Evolutionary conservation across 1,140 invertebrate genomes (phyloP), one percentile per base, ranked within the genome.

Genomic region (Holcopasites calliopsidis): DNA sequence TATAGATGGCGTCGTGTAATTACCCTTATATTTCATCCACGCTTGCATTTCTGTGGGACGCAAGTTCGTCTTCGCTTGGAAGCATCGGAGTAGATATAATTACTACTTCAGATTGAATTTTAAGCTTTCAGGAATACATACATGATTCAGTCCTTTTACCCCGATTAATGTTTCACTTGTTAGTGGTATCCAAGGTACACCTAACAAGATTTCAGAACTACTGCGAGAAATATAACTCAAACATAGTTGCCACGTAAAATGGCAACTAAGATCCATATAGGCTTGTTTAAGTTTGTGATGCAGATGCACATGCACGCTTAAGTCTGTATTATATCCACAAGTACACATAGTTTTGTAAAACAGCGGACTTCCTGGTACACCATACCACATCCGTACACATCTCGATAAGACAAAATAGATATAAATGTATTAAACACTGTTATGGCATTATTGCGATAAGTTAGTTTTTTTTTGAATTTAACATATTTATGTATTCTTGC

Each of bases 311-410:
- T 10, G 10, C 10, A 38, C 10, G 44, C 21, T 47, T 6, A 47
- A n/a, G n/a, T n/a, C n/a, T n/a, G n/a, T n/a, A n/a, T n/a, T n/a
- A n/a, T n/a, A n/a, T n/a, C n/a, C n/a, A n/a, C n/a, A n/a, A n/a
- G n/a, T n/a, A n/a, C n/a, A n/a, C n/a, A n/a, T n/a, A n/a, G n/a
- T n/a, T n/a, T n/a, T n/a, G n/a, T n/a, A n/a, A n/a, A n/a, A n/a
- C n/a, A n/a, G n/a, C n/a, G n/a, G n/a, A n/a, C n/a, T n/a, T n/a
- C n/a, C n/a, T n/a, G 18, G 49, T 68, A 28, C n/a, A 31, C 4
- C 31, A 50, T 31, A 69, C 65, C 54, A 68, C 73, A 75, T 75
- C 73, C 65, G 73, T 33, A 49, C 13, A 40, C 5, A 50, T 60
- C 16, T 42, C 23, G 73, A 75, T 75, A 75, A 75, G 33, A 40